These are phyloP conservation scores for Galeopsomyia nigrocyanea DNA, from an alignment of 2,888 invertebrate genomes.

Conservation along the genomic window DNA sequence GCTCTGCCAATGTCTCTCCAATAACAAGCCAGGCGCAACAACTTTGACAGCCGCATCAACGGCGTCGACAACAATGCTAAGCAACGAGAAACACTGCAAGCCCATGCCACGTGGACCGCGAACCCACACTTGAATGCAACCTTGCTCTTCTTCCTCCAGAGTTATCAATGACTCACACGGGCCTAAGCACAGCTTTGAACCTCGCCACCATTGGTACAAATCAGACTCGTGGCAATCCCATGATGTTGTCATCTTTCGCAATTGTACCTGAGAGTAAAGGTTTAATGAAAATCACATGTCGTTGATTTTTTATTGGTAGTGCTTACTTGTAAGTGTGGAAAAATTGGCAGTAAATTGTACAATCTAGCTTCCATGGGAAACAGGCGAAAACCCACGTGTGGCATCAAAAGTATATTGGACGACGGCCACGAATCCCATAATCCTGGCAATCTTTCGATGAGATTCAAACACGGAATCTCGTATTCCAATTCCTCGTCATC, in stretches of 20 bases:
- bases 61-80: conserved; percentile 77
- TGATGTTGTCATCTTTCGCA: conserved; percentile 72
- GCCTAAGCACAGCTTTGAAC: conserved; percentile 79
- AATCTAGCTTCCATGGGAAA: conserved; percentile 72
- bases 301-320: not conserved
- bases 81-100: conserved; percentile 76
- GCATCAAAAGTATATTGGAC: conserved; percentile 67
- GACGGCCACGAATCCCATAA: conserved; percentile 76
- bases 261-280: conserved; percentile 70
- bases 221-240: conserved; percentile 74
- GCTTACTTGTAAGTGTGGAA: conserved; percentile 76
- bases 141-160: conserved; percentile 72
- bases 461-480: conserved; percentile 81
- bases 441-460: conserved; percentile 77
- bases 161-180: conserved; percentile 79
- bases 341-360: conserved; percentile 76
- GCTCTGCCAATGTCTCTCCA: conserved; percentile 78
- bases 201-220: conserved; percentile 80
- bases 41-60: conserved; percentile 74
- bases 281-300: not conserved
- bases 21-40: conserved; percentile 77
- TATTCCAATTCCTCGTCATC: conserved; percentile 79
- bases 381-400: conserved; percentile 77
- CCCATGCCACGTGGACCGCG: conserved; percentile 74
- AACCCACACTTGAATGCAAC: conserved; percentile 77